Base-by-base conservation (phyloP, 2,888 invertebrate species). In the Caenorhabditis sp. region DNA sequence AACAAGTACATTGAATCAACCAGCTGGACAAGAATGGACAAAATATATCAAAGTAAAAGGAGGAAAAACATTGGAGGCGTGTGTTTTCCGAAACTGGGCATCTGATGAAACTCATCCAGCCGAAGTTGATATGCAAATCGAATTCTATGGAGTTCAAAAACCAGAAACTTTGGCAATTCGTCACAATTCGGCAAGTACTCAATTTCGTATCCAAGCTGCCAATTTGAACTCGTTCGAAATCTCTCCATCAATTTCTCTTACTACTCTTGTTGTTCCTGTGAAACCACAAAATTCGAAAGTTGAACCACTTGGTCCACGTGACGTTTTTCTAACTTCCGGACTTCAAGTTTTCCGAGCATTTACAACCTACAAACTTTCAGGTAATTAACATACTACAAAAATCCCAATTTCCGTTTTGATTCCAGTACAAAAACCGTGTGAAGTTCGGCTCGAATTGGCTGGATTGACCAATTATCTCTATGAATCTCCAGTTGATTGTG, bases 401-500 rank as follows among this genome's bases (percentile, higher is more conserved):
- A n/a, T n/a, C n/a, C n/a, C n/a, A n/a, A n/a, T n/a, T n/a, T n/a
- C n/a, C n/a, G n/a, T n/a, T n/a, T n/a, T n/a, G n/a, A n/a, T n/a
- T n/a, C 68, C 73, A 85, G 85, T 85, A 10, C 59, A 66, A 8
- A 83, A 85, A 65, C 37, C 74, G 12, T 60, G 69, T 21, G 83
- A 83, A 53, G 68, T 79, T 19, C 70, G 66, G 37, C 73, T 82
- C 24, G 92, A 94, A 54, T 91, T 93, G 0, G 92, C 94, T 0
- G 92, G 93, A 86, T 90, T 99, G 49, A 93, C 93, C 88, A 93
- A 94, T 86, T 91, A 94, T 87, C 90, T 99, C 51, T 99, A 99
- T 88, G 97, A 99, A 89, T 93, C 93, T 0, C 95, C 96, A 89
- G 95, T 93, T 88, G 97, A 97, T 89, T 93, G 95, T 8, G 95